Evolutionary conservation across 2,113 vertebrate species (phyloP).

Genomic region (Egretta garzetta): DNA sequence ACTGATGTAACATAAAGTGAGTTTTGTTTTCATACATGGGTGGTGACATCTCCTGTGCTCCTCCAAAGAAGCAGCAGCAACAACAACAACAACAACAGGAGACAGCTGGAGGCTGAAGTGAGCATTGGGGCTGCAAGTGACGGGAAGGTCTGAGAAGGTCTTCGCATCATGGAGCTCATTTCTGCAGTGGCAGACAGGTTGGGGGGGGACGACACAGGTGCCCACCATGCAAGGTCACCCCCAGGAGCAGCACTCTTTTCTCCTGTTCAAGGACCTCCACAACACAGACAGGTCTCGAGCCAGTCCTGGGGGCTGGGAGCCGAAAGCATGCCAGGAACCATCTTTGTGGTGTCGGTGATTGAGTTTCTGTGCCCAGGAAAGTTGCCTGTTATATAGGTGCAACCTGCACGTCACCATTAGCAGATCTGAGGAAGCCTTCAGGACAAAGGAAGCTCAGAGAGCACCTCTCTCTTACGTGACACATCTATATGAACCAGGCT

Average conservation of each 20-base stretch:
- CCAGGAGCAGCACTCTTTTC: not conserved
- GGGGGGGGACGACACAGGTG: not conserved
- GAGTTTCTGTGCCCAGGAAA: not conserved
- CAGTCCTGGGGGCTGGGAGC: not conserved
- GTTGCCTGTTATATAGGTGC: not conserved
- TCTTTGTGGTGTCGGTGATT: not conserved
- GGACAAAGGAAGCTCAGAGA: not conserved
- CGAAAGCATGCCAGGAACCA: not conserved
- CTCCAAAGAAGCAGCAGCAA: not conserved
- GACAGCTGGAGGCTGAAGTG: not conserved
- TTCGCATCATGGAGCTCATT: not conserved
- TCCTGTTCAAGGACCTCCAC: not conserved
- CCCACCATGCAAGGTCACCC: not conserved
- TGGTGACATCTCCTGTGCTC: not conserved
- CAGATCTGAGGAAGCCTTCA: not conserved
- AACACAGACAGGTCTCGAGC: not conserved
- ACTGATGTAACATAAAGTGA: not conserved
- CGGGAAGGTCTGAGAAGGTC: not conserved
- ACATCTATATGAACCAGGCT: not conserved
- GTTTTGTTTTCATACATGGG: constrained; percentile 4
- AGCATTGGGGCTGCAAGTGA: not conserved
- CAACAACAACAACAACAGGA: not conserved
- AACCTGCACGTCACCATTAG: fast-evolving
- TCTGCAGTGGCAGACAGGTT: not conserved
- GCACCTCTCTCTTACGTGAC: not conserved